A percentile compares a stretch with the other conserved stretches of the same genome.
Evolutionary conservation across 1,140 invertebrate species (phyloP).

Genomic region (Neoseiulus cucumeris): DNA sequence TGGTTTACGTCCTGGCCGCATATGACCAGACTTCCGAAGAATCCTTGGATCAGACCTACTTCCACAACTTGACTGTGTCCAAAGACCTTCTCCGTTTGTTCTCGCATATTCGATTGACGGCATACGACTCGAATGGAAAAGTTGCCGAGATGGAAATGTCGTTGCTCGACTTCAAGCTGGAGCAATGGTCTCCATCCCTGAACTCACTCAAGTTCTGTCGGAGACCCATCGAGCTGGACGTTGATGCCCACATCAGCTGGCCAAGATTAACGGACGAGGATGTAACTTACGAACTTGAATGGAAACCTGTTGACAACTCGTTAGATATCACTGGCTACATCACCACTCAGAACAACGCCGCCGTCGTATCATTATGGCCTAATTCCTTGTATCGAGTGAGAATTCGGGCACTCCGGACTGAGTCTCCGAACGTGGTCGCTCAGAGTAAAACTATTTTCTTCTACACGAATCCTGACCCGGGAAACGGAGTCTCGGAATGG

Average conservation of each 20-base stretch:
- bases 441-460: not conserved
- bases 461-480: no score
- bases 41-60: not conserved
- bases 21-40: not conserved
- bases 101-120: not conserved
- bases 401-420: not conserved
- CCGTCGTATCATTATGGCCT: constrained; percentile 53
- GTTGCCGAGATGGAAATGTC: not conserved
- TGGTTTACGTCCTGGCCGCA: not conserved
- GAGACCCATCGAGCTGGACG: not conserved
- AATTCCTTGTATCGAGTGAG: constrained; percentile 42
- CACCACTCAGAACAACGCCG: constrained; percentile 52
- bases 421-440: not conserved
- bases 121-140: constrained; percentile 6
- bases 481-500: no score
- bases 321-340: constrained; percentile 52
- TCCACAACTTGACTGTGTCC: not conserved
- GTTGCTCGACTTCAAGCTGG: not conserved
- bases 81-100: not conserved
- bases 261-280: constrained; percentile 14
- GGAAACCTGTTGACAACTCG: constrained; percentile 51
- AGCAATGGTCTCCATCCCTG: constrained; percentile 14
- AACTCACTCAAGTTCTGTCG: constrained; percentile 1
- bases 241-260: constrained; percentile 22
- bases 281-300: constrained; percentile 48